phyloP scores from a whole-genome alignment of 2,888 invertebrate genomes.

The Vesta saturnalis region DNA sequence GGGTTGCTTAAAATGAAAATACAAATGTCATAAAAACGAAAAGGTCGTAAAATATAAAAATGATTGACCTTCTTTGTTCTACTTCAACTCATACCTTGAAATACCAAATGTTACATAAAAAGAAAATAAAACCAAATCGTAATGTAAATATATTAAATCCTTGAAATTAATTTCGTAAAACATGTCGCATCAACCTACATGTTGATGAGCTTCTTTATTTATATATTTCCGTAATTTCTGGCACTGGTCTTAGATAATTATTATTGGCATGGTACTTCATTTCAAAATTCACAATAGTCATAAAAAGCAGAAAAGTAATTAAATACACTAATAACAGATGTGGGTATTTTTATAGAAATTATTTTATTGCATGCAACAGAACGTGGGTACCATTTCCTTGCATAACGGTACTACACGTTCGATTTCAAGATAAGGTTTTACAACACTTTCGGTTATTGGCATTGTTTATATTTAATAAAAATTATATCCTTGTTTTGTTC shows the following conservation, averaged over 20 bases:
- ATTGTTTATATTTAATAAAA: too few species aligned
- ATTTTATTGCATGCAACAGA: background rate
- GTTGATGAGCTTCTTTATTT: conserved; percentile 1
- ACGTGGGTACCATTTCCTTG: background rate
- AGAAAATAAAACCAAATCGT: background rate
- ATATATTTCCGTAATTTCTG: background rate
- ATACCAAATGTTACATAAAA: conserved; percentile 8
- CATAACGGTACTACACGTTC: background rate
- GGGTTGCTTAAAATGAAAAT: background rate
- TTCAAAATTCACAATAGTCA: background rate
- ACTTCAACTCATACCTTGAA: conserved; percentile 2
- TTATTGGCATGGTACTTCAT: background rate
- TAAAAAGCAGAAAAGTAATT: background rate
- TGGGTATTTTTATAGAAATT: background rate
- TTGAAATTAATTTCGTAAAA: conserved; percentile 1
- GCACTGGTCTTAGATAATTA: background rate
- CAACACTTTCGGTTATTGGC: too few species aligned
- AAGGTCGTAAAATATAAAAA: background rate
- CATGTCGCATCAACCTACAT: background rate
- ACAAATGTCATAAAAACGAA: conserved; percentile 1
- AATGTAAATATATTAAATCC: background rate
- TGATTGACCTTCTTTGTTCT: background rate
- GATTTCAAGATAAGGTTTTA: background rate
- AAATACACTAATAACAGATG: conserved; percentile 1
- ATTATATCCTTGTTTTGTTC: too few species aligned